A percentile compares a stretch with the other conserved stretches of the same genome.
These are phyloP conservation scores for Chiloscyllium plagiosum DNA, from an alignment of 2,113 vertebrate species.

Conservation along the genomic window DNA sequence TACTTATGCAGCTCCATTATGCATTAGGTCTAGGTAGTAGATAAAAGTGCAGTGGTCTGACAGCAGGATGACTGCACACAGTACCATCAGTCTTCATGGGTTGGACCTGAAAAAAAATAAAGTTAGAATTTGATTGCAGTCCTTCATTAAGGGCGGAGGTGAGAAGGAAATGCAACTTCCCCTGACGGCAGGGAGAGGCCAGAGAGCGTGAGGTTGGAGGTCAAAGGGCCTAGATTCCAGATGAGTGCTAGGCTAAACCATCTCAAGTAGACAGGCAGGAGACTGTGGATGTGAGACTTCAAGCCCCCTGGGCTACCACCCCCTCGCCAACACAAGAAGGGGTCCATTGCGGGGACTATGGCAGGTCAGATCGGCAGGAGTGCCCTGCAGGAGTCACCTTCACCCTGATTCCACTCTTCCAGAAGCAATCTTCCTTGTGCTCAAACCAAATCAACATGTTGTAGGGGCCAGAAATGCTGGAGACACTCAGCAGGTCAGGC, in stretches of 20 bases:
- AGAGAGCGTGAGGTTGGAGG: neutral
- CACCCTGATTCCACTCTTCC: too few relatives aligned
- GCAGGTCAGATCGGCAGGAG: neutral
- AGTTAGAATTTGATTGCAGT: neutral
- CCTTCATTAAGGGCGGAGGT: neutral
- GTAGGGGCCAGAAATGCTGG: neutral
- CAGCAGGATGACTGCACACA: neutral
- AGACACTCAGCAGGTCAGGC: neutral
- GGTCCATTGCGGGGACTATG: neutral
- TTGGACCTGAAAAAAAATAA: neutral
- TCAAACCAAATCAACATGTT: neutral
- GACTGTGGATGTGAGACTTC: too few relatives aligned
- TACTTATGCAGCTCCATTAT: conserved; percentile 27
- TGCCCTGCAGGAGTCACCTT: neutral
- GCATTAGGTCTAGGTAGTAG: neutral
- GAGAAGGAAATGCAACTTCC: neutral
- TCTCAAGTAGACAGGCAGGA: too few relatives aligned
- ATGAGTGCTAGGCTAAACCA: neutral
- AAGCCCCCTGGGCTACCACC: neutral
- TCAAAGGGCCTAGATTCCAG: neutral
- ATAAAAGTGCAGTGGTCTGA: neutral
- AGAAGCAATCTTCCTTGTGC: too few relatives aligned
- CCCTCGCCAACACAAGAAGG: neutral
- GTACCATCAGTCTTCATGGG: neutral
- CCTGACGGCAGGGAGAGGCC: neutral